phyloP scores from a whole-genome alignment of 2,888 invertebrate species.

The Polymixis flavicincta region DNA sequence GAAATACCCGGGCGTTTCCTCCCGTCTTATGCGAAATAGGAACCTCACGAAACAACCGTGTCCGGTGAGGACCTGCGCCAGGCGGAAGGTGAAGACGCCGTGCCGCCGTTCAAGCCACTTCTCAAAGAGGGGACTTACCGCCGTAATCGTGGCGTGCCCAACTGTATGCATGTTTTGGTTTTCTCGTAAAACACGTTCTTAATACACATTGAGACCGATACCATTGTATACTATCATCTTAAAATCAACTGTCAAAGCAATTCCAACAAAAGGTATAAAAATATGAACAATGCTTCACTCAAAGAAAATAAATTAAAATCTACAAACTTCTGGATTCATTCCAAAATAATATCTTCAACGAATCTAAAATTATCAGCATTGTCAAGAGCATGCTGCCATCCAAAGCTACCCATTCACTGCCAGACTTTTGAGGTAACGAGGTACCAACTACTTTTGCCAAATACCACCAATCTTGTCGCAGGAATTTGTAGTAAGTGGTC shows the following conservation, averaged over 20 bases:
- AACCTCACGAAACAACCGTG: no score
- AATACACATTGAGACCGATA: neutral
- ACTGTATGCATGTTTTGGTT: no score
- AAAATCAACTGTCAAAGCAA: conserved; percentile 10
- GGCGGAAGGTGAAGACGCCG: no score
- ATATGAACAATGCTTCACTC: neutral
- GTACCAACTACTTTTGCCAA: conserved; percentile 8
- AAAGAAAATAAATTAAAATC: conserved; percentile 57
- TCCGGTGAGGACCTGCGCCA: no score
- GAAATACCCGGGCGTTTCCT: no score
- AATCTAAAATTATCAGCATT: conserved; percentile 75
- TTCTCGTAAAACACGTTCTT: no score
- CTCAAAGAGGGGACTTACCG: no score
- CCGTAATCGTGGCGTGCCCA: no score
- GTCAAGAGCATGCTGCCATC: conserved; percentile 73
- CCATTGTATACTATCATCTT: neutral
- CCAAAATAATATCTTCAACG: conserved; percentile 73
- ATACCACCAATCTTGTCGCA: conserved; percentile 19
- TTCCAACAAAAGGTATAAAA: conserved; percentile 15
- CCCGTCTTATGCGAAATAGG: no score
- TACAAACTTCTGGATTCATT: conserved; percentile 68
- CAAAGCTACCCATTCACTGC: conserved; percentile 58
- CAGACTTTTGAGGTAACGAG: conserved; percentile 41
- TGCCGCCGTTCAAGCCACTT: no score
- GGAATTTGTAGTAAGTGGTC: conserved; percentile 1